These are phyloP conservation scores for Dendroctonus ponderosae DNA, from an alignment of 1,140 invertebrate genomes.

Conservation along the genomic window DNA sequence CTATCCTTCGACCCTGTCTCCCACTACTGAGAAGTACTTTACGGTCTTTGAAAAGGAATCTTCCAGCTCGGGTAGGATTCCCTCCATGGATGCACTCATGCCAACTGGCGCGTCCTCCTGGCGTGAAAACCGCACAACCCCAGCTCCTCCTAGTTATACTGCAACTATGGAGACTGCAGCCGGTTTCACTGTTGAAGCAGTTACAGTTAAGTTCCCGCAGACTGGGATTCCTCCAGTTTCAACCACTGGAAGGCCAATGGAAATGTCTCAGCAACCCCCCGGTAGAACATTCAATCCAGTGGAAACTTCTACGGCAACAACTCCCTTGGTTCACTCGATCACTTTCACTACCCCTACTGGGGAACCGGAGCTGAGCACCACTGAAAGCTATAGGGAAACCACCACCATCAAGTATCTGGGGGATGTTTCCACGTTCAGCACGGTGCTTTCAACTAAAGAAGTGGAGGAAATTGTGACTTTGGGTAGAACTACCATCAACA, in stretches of 20 bases:
- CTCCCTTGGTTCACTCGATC: background rate
- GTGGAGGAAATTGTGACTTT: conserved; percentile 18
- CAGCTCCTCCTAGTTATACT: background rate
- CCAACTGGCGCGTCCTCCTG: too few relatives aligned
- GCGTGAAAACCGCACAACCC: too few relatives aligned
- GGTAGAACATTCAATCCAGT: conserved; percentile 24
- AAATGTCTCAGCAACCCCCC: background rate
- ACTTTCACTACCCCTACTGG: conserved; percentile 18
- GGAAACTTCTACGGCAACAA: conserved; percentile 14
- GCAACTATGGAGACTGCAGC: conserved; percentile 63
- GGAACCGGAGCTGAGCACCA: background rate
- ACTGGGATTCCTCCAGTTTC: conserved; percentile 75
- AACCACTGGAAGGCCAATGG: conserved; percentile 49
- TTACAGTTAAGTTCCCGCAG: conserved; percentile 75
- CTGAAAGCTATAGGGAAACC: background rate
- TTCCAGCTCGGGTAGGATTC: too few relatives aligned
- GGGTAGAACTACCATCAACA: conserved; percentile 24
- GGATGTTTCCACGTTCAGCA: conserved; percentile 23
- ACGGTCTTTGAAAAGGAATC: too few relatives aligned
- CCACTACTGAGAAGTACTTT: too few relatives aligned
- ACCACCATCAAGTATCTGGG: conserved; percentile 12
- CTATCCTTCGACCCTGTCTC: too few relatives aligned
- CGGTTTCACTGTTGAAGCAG: conserved; percentile 79
- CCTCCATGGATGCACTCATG: too few relatives aligned
- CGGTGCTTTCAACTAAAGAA: conserved; percentile 19